phyloP scores from a whole-genome alignment of 2,888 invertebrate species.

The Blastobasis adustella region DNA sequence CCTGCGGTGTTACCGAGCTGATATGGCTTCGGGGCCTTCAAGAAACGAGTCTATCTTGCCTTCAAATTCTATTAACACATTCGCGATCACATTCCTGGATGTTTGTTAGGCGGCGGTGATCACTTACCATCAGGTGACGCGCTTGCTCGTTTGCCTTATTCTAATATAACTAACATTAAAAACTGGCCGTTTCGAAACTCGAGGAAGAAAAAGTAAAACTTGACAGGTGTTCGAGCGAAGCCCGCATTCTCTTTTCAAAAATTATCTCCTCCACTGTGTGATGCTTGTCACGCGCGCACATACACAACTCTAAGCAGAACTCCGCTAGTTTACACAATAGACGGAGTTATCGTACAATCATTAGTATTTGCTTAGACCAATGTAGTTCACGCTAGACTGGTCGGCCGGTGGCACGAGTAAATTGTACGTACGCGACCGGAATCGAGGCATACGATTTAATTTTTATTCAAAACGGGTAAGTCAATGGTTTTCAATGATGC shows the following conservation, averaged over 20 bases:
- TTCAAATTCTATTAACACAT: no score
- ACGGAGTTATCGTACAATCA: no score
- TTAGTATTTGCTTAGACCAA: no score
- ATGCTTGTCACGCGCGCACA: conserved; percentile 45
- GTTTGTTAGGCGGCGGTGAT: no score
- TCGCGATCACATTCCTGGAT: no score
- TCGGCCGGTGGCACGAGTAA: background rate
- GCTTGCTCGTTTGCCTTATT: background rate
- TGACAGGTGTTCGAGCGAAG: conserved; percentile 52
- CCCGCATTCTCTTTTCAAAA: conserved; percentile 54
- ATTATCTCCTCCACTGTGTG: conserved; percentile 26
- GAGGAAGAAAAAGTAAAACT: conserved; percentile 25
- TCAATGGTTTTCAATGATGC: background rate
- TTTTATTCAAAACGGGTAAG: conserved; percentile 3
- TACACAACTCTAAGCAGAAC: background rate
- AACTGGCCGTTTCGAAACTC: background rate
- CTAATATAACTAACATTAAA: no score
- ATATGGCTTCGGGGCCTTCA: no score
- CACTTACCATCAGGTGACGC: background rate
- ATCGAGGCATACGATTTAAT: conserved; percentile 1
- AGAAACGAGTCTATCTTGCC: no score
- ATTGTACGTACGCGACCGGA: background rate
- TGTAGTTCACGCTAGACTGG: no score
- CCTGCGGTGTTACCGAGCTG: no score
- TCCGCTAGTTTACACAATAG: background rate